A percentile compares a stretch with the other conserved stretches of the same genome.
phyloP scores from a whole-genome alignment of 2,113 vertebrate species.

The Caranx ignobilis region DNA sequence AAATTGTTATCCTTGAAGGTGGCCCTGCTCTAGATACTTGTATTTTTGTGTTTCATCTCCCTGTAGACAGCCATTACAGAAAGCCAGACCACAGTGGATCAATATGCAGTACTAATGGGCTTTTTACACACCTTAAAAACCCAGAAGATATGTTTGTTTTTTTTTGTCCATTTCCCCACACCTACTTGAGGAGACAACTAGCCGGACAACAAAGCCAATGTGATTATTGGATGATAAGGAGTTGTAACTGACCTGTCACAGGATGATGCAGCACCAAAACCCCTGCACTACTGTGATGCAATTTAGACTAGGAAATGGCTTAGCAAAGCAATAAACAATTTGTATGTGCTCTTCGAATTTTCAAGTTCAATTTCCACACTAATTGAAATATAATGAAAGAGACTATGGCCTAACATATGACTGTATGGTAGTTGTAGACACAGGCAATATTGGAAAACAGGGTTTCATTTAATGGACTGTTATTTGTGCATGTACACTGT shows the following conservation, averaged over 20 bases:
- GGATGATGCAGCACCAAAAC: constrained; percentile 45
- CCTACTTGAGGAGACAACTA: not conserved
- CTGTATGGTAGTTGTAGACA: constrained; percentile 39
- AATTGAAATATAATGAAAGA: constrained; percentile 46
- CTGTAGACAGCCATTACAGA: not conserved
- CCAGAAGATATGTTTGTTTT: not conserved
- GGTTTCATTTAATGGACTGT: constrained; percentile 24
- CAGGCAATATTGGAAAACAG: constrained; percentile 13
- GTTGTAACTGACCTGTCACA: constrained; percentile 56
- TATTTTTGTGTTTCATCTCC: not conserved
- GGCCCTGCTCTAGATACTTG: not conserved
- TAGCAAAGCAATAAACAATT: constrained; percentile 38
- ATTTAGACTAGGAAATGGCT: constrained; percentile 47
- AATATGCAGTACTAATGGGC: not conserved
- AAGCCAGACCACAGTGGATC: not conserved
- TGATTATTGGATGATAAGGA: constrained; percentile 36
- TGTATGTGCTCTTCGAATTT: constrained; percentile 32
- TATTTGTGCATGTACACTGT: constrained; percentile 34
- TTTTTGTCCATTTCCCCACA: not conserved
- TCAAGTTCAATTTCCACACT: constrained; percentile 29
- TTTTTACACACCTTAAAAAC: constrained; percentile 7
- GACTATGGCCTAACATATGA: constrained; percentile 27
- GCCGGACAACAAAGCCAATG: constrained; percentile 36
- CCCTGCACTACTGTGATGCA: constrained; percentile 49
- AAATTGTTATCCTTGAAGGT: not conserved